These are phyloP conservation scores for Phrynocephalus versicolor DNA, from an alignment of 2,113 vertebrate species.

Conservation along the genomic window DNA sequence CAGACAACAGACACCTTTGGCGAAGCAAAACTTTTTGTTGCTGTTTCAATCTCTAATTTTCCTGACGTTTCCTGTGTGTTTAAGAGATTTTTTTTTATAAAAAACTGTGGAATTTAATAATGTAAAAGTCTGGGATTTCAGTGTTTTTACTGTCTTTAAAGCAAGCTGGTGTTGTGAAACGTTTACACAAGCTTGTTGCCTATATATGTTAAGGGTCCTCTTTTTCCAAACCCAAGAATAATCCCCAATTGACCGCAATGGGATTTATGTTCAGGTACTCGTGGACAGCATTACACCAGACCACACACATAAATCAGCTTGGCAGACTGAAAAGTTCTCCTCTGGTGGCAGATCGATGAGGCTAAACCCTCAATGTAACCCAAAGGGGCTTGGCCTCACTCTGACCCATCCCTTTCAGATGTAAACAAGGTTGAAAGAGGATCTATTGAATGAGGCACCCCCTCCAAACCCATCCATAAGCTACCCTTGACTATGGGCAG, in stretches of 20 bases:
- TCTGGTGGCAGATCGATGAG: not conserved
- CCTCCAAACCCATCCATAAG: no score
- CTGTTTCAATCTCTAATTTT: not conserved
- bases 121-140: not conserved
- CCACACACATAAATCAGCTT: not conserved
- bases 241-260: not conserved
- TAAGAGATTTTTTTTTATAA: not conserved
- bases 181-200: no score
- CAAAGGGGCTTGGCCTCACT: no score
- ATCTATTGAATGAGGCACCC: no score
- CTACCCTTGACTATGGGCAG: no score
- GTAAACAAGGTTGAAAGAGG: no score
- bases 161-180: not conserved
- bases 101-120: not conserved
- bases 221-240: not conserved
- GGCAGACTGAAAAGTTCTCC: not conserved
- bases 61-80: not conserved
- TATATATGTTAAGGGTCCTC: not conserved
- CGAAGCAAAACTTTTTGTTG: not conserved
- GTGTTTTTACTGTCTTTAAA: not conserved
- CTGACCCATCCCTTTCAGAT: no score
- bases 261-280: not conserved
- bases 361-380: no score
- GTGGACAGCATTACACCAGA: not conserved
- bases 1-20: not conserved